Base-by-base conservation (phyloP, 2,797 vertebrate genomes). In the Oophaga sylvatica region DNA sequence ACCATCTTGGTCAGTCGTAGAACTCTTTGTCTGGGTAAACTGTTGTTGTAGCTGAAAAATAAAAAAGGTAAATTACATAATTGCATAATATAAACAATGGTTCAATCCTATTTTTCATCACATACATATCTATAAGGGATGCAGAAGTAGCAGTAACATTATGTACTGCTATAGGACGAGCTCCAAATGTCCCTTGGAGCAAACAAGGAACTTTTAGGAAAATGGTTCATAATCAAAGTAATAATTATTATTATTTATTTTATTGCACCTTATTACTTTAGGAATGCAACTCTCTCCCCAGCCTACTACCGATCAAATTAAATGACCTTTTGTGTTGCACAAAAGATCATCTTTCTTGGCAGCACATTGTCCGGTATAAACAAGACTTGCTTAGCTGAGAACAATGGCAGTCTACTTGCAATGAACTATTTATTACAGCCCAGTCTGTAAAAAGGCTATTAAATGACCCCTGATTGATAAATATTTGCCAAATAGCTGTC, bases 1-100 rank as follows among this genome's bases (percentile, higher is more conserved):
- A 93, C 91, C 90, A 91, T 94, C 88, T 90, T 93, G 4, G 93
- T 93, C 45, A 95, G 81, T 19, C 91, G 92, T 81, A 92, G 87
- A 45, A 91, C 91, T 17, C 92, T 91, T 77, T 92, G 90, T 53
- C 91, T 92, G 9, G 93, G 89, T 63, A 93, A 80, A 41, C 86
- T 89, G 80, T 90, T 89, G 53, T 88, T 92, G 77, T 91, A 94
- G 53, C 92, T 94, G 62, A 10, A 88, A 88, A 16, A 81, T 86
- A 86, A 70, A 11, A n/a, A 75, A 22, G 48, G 15, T 53, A 53
- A 56, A 88, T 80, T 20, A 79, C 15, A 17, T 5, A 29, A 65
- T 57, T 22, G 8, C 16, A 62, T 22, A n/a, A 35, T 6, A 31
- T 60, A 20, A 5, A 62, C 5, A 12, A 60, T 79, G 31, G 7